A percentile compares a stretch with the other conserved stretches of the same genome.
These are phyloP conservation scores for Scylla paramamosain DNA, from an alignment of 1,140 invertebrate species.

Conservation along the genomic window DNA sequence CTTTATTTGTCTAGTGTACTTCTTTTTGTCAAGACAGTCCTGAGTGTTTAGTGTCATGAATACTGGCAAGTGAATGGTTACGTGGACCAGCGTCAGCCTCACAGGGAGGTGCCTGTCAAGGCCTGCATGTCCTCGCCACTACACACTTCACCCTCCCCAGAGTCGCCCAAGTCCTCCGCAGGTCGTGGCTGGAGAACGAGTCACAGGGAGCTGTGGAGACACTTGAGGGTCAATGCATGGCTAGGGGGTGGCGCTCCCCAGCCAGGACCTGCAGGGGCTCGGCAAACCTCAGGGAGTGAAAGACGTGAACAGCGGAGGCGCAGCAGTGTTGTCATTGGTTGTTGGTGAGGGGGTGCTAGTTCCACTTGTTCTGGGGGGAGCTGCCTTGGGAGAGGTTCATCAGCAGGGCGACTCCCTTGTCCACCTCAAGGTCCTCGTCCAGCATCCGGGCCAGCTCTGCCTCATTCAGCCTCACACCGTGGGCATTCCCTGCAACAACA, in stretches of 20 bases:
- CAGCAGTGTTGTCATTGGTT: constrained; percentile 50
- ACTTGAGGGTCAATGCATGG: too few relatives aligned
- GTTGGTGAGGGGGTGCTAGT: neutral
- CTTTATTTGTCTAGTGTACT: too few relatives aligned
- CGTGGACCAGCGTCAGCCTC: too few relatives aligned
- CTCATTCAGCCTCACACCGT: constrained; percentile 54
- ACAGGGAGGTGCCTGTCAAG: too few relatives aligned
- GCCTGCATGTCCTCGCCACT: too few relatives aligned
- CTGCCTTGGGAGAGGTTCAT: constrained; percentile 57
- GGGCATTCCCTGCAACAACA: constrained; percentile 58
- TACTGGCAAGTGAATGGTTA: too few relatives aligned
- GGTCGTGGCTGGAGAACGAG: too few relatives aligned
- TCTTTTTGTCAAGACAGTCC: too few relatives aligned
- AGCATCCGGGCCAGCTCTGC: constrained; percentile 61
- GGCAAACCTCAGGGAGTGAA: neutral
- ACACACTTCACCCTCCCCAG: too few relatives aligned
- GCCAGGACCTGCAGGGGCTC: neutral
- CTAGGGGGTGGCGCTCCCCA: neutral
- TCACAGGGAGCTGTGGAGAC: too few relatives aligned
- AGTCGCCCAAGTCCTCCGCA: too few relatives aligned
- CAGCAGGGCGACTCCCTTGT: constrained; percentile 50
- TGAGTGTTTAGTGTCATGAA: too few relatives aligned
- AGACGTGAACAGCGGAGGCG: neutral
- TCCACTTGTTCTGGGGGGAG: constrained; percentile 7
- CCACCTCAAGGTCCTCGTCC: constrained; percentile 36